phyloP scores from a whole-genome alignment of 2,888 invertebrate species.

The Furcula furcula region DNA sequence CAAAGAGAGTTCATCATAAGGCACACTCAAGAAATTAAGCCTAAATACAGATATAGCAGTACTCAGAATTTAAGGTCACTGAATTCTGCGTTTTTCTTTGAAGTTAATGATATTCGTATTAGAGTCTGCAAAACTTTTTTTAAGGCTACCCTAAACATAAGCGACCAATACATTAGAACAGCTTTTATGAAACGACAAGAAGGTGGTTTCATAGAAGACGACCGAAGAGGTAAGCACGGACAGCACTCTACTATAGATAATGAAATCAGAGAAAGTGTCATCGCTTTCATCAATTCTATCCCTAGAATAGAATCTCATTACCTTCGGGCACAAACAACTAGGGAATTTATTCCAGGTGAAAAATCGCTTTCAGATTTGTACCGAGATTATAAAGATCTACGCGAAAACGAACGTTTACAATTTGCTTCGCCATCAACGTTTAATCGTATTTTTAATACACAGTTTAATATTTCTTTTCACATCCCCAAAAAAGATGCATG shows the following conservation, averaged over 20 bases:
- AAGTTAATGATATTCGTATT: background rate
- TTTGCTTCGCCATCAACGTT: conserved; percentile 6
- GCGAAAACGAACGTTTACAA: conserved; percentile 3
- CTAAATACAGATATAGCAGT: background rate
- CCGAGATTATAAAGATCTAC: conserved; percentile 6
- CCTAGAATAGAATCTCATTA: conserved; percentile 1
- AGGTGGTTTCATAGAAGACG: background rate
- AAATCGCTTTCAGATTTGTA: background rate
- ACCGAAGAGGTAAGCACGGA: background rate
- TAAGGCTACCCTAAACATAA: background rate
- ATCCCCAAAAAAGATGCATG: conserved; percentile 6
- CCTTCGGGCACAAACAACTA: background rate
- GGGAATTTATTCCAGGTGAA: background rate
- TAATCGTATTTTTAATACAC: conserved; percentile 6
- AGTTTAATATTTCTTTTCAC: conserved; percentile 7
- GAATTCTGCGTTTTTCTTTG: background rate
- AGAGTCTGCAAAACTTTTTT: background rate
- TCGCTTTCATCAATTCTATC: background rate
- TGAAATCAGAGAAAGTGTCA: background rate
- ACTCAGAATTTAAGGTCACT: background rate
- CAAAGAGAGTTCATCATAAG: background rate
- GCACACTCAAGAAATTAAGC: background rate
- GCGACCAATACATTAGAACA: background rate
- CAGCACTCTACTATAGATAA: background rate
- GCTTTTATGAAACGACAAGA: background rate